Evolutionary conservation across 1,140 invertebrate species (phyloP).

Genomic region (Bombus consobrinus): DNA sequence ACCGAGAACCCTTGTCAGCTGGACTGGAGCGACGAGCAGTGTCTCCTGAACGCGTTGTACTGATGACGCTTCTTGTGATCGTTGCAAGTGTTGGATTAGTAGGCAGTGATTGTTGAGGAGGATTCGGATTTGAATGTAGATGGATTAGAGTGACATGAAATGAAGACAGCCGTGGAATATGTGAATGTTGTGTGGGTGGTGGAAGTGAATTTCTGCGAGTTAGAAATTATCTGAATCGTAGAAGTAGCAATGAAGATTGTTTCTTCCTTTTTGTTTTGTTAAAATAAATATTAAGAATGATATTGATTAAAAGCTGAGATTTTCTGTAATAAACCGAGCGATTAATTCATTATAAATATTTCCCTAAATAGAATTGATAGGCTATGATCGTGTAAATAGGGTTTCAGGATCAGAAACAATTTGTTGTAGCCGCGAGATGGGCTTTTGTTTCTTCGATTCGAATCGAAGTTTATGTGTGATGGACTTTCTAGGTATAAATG

Average conservation of each 20-base stretch:
- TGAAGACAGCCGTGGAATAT: not conserved
- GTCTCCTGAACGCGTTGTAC: conserved; percentile 79
- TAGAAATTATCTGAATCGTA: too few relatives aligned
- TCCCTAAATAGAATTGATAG: too few relatives aligned
- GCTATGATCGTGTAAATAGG: not conserved
- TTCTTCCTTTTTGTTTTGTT: too few relatives aligned
- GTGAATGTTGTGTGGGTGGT: not conserved
- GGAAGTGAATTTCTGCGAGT: too few relatives aligned
- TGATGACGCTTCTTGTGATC: conserved; percentile 51
- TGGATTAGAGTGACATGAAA: not conserved
- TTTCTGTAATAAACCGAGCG: too few relatives aligned
- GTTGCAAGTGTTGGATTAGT: not conserved
- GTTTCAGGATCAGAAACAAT: not conserved
- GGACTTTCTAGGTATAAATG: not conserved
- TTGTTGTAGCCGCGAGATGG: not conserved
- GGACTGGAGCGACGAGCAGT: conserved; percentile 80
- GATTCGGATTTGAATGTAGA: not conserved
- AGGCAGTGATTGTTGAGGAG: not conserved
- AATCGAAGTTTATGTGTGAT: not conserved
- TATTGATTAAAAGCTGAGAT: too few relatives aligned
- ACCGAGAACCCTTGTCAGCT: conserved; percentile 62
- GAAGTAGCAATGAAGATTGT: too few relatives aligned
- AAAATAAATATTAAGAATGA: too few relatives aligned
- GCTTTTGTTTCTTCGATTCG: not conserved
- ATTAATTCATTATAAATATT: too few relatives aligned